Evolutionary conservation across 1,140 invertebrate species (phyloP).

Genomic region (Scaptomyza hsui): DNA sequence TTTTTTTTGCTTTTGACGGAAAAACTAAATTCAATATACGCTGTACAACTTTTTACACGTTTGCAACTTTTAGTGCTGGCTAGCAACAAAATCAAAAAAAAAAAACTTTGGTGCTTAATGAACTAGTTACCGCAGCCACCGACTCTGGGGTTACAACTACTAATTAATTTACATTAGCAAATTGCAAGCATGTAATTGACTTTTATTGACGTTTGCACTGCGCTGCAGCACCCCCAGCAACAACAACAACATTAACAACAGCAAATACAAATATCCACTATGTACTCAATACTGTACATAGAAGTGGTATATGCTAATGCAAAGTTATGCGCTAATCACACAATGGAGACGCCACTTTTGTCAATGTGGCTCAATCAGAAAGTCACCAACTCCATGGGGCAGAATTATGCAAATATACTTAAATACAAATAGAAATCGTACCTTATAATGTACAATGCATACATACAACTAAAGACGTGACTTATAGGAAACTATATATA

Average conservation of each 20-base stretch:
- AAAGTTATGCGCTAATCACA: slow-evolving; percentile 60
- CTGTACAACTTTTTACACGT: slow-evolving; percentile 44
- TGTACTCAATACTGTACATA: slow-evolving; percentile 18
- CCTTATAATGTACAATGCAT: not conserved
- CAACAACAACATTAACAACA: slow-evolving; percentile 15
- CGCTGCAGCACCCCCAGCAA: slow-evolving; percentile 7
- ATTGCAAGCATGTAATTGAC: slow-evolving; percentile 61
- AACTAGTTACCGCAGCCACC: slow-evolving; percentile 57
- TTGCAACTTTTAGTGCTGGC: slow-evolving; percentile 40
- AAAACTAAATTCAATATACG: slow-evolving; percentile 61
- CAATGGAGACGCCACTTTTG: slow-evolving; percentile 52
- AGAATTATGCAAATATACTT: not conserved
- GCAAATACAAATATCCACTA: slow-evolving; percentile 20
- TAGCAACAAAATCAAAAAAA: slow-evolving; percentile 21
- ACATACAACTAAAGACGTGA: not conserved
- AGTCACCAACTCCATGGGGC: not conserved
- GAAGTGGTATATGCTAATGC: slow-evolving; percentile 7
- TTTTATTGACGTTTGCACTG: slow-evolving; percentile 51
- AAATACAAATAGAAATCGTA: not conserved
- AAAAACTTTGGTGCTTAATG: slow-evolving; percentile 55
- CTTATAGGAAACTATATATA: not conserved
- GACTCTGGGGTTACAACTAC: slow-evolving; percentile 46
- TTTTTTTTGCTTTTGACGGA: slow-evolving; percentile 10
- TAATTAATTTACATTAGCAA: slow-evolving; percentile 74
- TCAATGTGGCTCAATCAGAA: slow-evolving; percentile 48